Conservation (phyloP, 2,888 invertebrate genomes). For the Rotaria magnacalcarata region DNA sequence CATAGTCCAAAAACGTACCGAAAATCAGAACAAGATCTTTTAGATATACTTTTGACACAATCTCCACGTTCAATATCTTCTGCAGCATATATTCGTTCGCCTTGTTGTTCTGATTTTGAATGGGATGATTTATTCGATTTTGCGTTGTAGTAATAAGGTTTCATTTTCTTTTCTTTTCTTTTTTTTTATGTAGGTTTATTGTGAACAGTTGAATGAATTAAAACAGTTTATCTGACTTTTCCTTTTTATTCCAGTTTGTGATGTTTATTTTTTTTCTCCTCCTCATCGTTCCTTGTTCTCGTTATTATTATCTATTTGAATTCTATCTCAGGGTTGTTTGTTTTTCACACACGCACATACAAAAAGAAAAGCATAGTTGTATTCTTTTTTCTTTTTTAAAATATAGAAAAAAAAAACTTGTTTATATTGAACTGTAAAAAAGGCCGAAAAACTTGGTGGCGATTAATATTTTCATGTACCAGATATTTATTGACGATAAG, state of each 20-base stretch:
- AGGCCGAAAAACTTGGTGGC: too few relatives aligned
- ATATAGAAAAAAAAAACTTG: too few relatives aligned
- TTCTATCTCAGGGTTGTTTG: neutral
- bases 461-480: too few relatives aligned
- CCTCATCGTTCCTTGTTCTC: neutral
- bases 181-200: neutral
- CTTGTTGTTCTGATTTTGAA: neutral
- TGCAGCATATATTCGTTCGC: neutral
- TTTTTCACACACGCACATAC: neutral
- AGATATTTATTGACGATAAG: neutral
- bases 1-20: neutral
- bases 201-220: slow-evolving; percentile 6
- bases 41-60: neutral
- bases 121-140: slow-evolving; percentile 23
- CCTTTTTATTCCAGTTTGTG: neutral
- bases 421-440: too few relatives aligned
- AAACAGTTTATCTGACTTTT: neutral
- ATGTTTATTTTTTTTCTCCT: neutral
- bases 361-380: too few relatives aligned
- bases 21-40: neutral
- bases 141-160: neutral
- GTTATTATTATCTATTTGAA: too few relatives aligned
- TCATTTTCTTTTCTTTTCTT: neutral
- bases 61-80: neutral
- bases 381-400: too few relatives aligned